Base-by-base conservation (phyloP, 2,888 invertebrate genomes). In the Sepioteuthis lessoniana region DNA sequence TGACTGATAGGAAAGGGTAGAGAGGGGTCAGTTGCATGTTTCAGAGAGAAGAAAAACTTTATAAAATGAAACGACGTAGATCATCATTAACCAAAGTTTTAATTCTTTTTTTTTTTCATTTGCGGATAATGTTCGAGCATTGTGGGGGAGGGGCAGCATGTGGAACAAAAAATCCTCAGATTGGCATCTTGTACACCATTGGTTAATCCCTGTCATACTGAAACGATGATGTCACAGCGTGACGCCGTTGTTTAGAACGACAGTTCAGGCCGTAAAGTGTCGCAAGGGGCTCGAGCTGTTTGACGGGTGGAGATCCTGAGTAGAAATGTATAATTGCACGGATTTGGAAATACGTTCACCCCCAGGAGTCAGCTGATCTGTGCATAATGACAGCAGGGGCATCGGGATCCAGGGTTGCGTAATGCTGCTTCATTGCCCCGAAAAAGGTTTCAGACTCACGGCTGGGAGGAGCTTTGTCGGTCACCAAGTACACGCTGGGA, bases 401-500 rank as follows among this genome's bases (percentile, higher is more conserved):
- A 76, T 76, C n/a, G n/a, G n/a, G n/a, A 25, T n/a, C 55, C 13
- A 25, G 60, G 13, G 13, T 76, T 76, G 76, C n/a, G 25, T 13
- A 76, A 76, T 35, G 76, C n/a, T 13, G 19, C n/a, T 16, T n/a
- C 76, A 35, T 19, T 4, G 76, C 31, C n/a, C 31, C 31, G n/a
- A 10, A 31, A 76, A n/a, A 76, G 31, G 76, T 8, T 31, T 10
- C 0, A 76, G n/a, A 76, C 8, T 31, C 31, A 76, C 76, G n/a
- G n/a, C 76, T 35, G 76, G 76, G 76, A 76, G 76, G n/a, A 35
- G n/a, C 10, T 25, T n/a, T 19, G 10, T 76, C 76, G 76, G 76
- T 76, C 76, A 76, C n/a, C n/a, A 35, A 76, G 76, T 76, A 76
- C 76, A 76, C n/a, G n/a, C n/a, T 76, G n/a, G n/a, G 76, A 76